phyloP scores from a whole-genome alignment of 2,888 invertebrate genomes.

The Iselma pallidipennis region DNA sequence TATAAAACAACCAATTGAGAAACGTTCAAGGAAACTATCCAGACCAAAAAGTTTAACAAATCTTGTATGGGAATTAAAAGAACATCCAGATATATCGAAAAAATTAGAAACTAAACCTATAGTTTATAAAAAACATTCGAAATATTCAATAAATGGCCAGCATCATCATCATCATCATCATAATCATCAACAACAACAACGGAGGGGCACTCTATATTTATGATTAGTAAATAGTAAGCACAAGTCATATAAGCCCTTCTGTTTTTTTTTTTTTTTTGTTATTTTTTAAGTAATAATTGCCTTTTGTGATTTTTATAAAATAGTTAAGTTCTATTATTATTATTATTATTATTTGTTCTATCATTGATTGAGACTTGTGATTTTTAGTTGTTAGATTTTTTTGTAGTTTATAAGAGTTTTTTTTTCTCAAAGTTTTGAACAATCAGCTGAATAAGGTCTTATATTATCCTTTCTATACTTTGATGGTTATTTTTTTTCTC shows the following conservation, averaged over 20 bases:
- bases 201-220: not conserved
- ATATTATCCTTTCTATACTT: not conserved
- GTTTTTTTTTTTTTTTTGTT: not conserved
- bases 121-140: conserved; percentile 58
- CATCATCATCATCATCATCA: conserved; percentile 47
- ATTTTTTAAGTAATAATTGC: conserved; percentile 13
- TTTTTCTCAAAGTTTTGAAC: not conserved
- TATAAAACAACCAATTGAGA: conserved; percentile 79
- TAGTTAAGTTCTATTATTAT: conserved; percentile 8
- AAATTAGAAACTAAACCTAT: conserved; percentile 54
- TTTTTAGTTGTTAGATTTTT: conserved; percentile 35
- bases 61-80: conserved; percentile 75
- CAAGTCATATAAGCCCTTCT: not conserved
- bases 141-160: conserved; percentile 57
- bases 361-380: conserved; percentile 37
- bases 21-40: conserved; percentile 77
- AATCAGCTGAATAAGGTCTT: not conserved
- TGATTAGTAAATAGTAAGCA: not conserved
- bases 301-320: conserved; percentile 33
- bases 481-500: conserved; percentile 18
- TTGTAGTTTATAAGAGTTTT: not conserved
- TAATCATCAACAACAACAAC: not conserved
- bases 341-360: too few species aligned
- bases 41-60: conserved; percentile 86
- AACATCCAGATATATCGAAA: conserved; percentile 52